Conservation (phyloP, 2,797 vertebrate species). For the Gymnothorax reevesii region DNA sequence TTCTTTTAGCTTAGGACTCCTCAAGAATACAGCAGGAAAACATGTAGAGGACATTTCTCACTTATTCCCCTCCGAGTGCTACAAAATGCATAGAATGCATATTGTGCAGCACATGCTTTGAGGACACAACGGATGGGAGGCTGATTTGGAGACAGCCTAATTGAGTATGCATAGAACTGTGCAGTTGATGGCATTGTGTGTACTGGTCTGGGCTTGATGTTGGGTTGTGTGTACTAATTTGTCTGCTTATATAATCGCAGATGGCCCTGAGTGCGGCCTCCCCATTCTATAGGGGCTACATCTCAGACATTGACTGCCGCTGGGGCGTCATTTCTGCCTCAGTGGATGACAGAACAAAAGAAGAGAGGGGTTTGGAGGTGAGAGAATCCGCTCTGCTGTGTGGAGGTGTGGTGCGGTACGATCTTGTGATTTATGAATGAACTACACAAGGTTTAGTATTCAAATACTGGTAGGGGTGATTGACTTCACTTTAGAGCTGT, state of each 20-base stretch:
- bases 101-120: too few species aligned
- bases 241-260: conserved; percentile 62
- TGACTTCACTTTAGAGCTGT: not conserved
- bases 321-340: conserved; percentile 98
- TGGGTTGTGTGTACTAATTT: not conserved
- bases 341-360: conserved; percentile 91
- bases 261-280: conserved; percentile 97
- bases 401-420: not conserved
- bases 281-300: conserved; percentile 92
- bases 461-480: not conserved
- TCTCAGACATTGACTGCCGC: conserved; percentile 96
- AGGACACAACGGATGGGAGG: too few species aligned
- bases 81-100: too few species aligned
- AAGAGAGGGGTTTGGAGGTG: conserved; percentile 93
- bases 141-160: too few species aligned
- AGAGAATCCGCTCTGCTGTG: conserved; percentile 30
- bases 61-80: too few species aligned
- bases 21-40: too few species aligned
- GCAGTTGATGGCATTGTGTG: not conserved
- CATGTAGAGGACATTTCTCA: too few species aligned
- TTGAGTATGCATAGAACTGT: too few species aligned
- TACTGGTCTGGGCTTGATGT: not conserved
- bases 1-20: too few species aligned
- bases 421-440: not conserved
- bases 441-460: too few species aligned